These are phyloP conservation scores for Aspidiotus rigidus DNA, from an alignment of 2,888 invertebrate genomes.

Conservation along the genomic window DNA sequence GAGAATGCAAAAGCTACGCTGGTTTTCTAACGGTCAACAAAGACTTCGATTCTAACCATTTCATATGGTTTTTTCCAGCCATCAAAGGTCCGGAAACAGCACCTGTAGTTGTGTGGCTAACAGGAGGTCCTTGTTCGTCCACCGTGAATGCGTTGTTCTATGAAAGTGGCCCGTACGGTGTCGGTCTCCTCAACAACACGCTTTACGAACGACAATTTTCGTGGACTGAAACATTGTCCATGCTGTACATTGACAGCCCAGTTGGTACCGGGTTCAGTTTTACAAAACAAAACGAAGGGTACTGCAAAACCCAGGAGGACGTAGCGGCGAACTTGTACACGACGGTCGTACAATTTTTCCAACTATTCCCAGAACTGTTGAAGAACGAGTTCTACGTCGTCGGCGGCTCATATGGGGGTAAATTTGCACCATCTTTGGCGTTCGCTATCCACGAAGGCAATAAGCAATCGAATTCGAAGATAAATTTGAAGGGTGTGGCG, in stretches of 20 bases:
- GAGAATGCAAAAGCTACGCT: conserved; percentile 49
- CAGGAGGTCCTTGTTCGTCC: conserved; percentile 75
- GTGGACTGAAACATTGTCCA: conserved; percentile 68
- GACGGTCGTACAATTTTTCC: conserved; percentile 71
- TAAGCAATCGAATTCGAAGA: conserved; percentile 48
- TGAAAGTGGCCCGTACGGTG: conserved; percentile 67
- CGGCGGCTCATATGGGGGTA: conserved; percentile 84
- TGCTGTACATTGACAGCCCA: conserved; percentile 49
- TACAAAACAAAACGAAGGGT: conserved; percentile 64
- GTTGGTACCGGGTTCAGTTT: conserved; percentile 89
- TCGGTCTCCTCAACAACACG: conserved; percentile 43
- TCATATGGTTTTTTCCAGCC: conserved; percentile 49
- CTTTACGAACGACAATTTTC: conserved; percentile 59
- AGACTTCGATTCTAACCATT: conserved; percentile 46
- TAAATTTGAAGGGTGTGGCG: conserved; percentile 60
- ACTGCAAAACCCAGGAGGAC: conserved; percentile 65
- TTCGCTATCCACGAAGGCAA: conserved; percentile 56
- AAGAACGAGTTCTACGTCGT: conserved; percentile 71
- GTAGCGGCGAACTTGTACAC: conserved; percentile 71
- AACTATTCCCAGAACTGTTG: conserved; percentile 66
- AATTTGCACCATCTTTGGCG: conserved; percentile 65
- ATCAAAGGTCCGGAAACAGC: conserved; percentile 46
- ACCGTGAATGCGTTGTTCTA: conserved; percentile 71
- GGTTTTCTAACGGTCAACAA: conserved; percentile 56
- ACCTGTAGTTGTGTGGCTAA: conserved; percentile 69